phyloP scores from a whole-genome alignment of 2,113 vertebrate genomes.

The Strix uralensis region DNA sequence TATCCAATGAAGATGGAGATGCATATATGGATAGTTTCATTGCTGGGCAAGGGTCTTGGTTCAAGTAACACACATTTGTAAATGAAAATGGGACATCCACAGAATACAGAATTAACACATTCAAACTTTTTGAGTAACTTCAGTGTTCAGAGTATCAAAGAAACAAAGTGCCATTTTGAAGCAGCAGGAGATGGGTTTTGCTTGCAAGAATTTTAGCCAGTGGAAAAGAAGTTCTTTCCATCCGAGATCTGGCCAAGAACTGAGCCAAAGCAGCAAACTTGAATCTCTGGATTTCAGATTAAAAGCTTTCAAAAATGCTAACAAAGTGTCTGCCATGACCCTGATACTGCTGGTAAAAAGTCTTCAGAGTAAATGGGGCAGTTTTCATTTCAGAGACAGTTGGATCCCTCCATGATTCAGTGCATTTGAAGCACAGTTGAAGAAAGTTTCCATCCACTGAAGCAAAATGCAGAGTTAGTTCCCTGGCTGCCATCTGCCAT shows the following conservation, averaged over 20 bases:
- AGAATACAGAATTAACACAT: background rate
- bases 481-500: background rate
- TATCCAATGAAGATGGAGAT: background rate
- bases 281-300: background rate
- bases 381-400: background rate
- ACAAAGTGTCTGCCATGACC: background rate
- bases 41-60: background rate
- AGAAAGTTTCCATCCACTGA: background rate
- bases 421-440: background rate
- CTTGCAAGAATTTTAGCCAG: background rate
- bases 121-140: background rate
- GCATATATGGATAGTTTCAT: background rate
- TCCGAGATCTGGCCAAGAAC: background rate
- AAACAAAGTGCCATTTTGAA: background rate
- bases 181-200: background rate
- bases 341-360: background rate
- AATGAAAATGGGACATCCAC: background rate
- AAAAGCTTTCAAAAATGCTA: background rate
- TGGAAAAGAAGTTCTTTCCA: background rate
- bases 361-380: background rate
- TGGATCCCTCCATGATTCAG: background rate
- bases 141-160: background rate
- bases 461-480: background rate
- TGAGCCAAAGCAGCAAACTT: background rate
- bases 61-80: background rate